Evolutionary conservation across 92 coral and sea anemone genomes (phyloP), one percentile per base, ranked within the genome.

Genomic region (Porites lobata): DNA sequence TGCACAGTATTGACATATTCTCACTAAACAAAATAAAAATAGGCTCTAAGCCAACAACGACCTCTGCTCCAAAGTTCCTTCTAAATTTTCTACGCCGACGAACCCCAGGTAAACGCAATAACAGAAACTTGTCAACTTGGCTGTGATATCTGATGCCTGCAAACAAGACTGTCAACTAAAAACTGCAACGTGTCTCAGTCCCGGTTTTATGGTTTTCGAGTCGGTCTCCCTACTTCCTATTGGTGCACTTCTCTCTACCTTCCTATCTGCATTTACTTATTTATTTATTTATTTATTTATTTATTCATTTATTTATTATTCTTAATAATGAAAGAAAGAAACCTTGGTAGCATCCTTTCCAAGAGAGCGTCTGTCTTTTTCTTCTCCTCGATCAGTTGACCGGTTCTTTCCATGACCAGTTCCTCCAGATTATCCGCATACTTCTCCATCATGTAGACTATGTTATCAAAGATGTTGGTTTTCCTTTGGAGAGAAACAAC

Each of bases 401-500:
- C 99, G 11, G 99, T 96, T 92, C 99, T 88, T 66, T 96, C 98
- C 92, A 94, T 92, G 29, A 96, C 99, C 13, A 96, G 91, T 56
- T 96, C 99, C 88, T 96, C 99, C 73, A 96, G 70, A 78, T 96
- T 96, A 64, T 96, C 99, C 4, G 99, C 95, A 80, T 96, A 96
- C 74, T 93, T 96, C 71, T 96, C 99, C 99, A 96, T 96, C 99
- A 96, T 96, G 88, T 96, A 96, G 18, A 96, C 96, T 72, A 96
- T 96, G 87, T 96, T 96, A 78, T 96, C 99, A 53, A 96, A 92
- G 54, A 96, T 96, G 87, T 96, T 96, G 6, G 99, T 96, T 78
- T 95, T 95, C 99, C 99, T 96, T 83, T 79, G 51, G 56, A 58
- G 50, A 32, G 58, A 63, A 17, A 14, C 22, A 14, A 26, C 56